These are phyloP conservation scores for Leucoma salicis DNA, from an alignment of 2,888 invertebrate species.

Conservation along the genomic window DNA sequence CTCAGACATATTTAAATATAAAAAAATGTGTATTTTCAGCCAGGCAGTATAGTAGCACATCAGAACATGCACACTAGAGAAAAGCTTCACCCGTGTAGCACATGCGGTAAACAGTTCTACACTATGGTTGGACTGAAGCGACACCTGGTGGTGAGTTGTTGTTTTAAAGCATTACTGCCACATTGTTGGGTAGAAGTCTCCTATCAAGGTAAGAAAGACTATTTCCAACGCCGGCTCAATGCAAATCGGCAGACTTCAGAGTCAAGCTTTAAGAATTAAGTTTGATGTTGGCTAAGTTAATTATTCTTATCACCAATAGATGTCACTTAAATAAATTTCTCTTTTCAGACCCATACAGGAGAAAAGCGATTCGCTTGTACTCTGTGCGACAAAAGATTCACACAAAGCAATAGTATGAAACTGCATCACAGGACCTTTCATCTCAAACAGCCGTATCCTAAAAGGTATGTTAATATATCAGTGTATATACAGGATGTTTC, in stretches of 20 bases:
- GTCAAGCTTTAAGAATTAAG: no score
- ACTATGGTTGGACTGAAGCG: slow-evolving; percentile 58
- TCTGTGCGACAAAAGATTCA: slow-evolving; percentile 51
- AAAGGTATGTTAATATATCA: slow-evolving; percentile 35
- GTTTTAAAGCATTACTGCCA: no score
- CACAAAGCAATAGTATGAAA: slow-evolving; percentile 50
- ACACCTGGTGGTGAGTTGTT: slow-evolving; percentile 53
- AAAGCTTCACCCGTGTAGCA: slow-evolving; percentile 52
- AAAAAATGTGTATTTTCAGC: slow-evolving; percentile 43
- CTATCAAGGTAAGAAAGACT: no score
- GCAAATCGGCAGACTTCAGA: no score
- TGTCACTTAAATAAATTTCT: no score
- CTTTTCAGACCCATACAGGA: slow-evolving; percentile 49
- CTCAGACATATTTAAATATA: no score
- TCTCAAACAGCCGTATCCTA: slow-evolving; percentile 54
- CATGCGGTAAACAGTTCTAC: slow-evolving; percentile 59
- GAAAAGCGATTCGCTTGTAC: slow-evolving; percentile 48
- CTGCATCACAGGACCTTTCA: slow-evolving; percentile 51
- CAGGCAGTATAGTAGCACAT: slow-evolving; percentile 65
- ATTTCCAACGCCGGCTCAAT: no score
- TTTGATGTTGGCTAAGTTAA: no score
- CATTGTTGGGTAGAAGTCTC: no score
- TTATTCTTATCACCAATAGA: no score
- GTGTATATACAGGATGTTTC: no score
- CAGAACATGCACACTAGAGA: slow-evolving; percentile 62